Base-by-base conservation (phyloP, 2,888 invertebrate genomes). In the Heliconius ethilla region DNA sequence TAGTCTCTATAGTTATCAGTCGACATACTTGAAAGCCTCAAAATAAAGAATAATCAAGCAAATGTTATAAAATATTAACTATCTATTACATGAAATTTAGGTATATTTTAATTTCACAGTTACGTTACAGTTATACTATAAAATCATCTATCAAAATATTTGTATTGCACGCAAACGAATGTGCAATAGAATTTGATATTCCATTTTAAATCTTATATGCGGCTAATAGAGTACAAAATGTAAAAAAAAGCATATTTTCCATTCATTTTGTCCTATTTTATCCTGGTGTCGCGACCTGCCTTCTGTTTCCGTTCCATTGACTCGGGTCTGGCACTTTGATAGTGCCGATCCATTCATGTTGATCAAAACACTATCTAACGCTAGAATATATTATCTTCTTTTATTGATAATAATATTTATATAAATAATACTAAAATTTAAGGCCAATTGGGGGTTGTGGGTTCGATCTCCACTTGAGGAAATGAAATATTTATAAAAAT, bases 291-390 rank as follows among this genome's bases (percentile, higher is more conserved):
- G 83, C 83, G 84, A 85, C 84, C 83, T 81, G 83, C 80, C 83
- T 82, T 81, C 72, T 77, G 85, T 84, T 91, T 92, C 92, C 92
- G 92, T 89, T 92, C 91, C 82, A 91, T 81, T 92, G 88, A 91
- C 90, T 89, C 84, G 76, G 22, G 81, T 82, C 81, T 83, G 85
- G 82, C 78, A 84, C 86, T 86, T 84, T 85, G 82, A 80, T 78
- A 82, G 81, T 79, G 82, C 82, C 83, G 83, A 85, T 84, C 82
- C 85, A 85, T 86, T 85, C 85, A 87, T 73, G 45, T 78, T 77
- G 69, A 77, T 67, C 59, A 67, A 73, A 73, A 73, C 62, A 62
- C 37, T 77, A 73, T 77, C 77, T 55, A 29, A 72, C 18, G 37
- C 15, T 59, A 37, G 62, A 62, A 62, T 72, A 77, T 40, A 67